Conservation (phyloP, 2,113 vertebrate genomes). For the Corvus hawaiiensis region DNA sequence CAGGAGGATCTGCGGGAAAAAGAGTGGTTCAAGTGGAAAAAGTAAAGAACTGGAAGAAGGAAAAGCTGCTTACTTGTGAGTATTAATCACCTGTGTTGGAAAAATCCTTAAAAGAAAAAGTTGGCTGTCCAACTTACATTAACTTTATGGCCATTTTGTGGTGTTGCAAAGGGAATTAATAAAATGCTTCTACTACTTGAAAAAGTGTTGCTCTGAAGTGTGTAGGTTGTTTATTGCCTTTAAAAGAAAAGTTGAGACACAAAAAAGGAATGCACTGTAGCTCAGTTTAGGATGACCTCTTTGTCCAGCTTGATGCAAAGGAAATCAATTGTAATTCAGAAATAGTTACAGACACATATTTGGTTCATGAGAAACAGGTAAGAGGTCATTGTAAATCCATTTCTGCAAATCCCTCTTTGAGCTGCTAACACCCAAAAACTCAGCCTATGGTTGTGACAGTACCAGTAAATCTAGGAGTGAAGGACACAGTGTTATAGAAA, state of each 20-base stretch:
- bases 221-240: background rate
- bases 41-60: slow-evolving; percentile 97
- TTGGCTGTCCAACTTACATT: background rate
- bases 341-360: background rate
- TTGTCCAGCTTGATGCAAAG: background rate
- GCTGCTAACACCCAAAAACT: background rate
- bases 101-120: background rate
- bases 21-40: slow-evolving; percentile 90
- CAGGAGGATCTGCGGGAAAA: slow-evolving; percentile 92
- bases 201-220: background rate
- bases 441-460: background rate
- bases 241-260: background rate
- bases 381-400: background rate
- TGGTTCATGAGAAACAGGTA: background rate
- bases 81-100: background rate
- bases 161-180: background rate
- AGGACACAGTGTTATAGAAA: background rate
- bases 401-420: background rate
- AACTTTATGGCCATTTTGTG: background rate
- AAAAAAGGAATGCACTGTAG: background rate
- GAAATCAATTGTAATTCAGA: background rate
- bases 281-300: background rate
- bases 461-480: background rate
- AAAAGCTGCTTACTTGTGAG: slow-evolving; percentile 98
- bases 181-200: background rate